Base-by-base conservation (phyloP, 2,888 invertebrate species). In the Apodemia zela region DNA sequence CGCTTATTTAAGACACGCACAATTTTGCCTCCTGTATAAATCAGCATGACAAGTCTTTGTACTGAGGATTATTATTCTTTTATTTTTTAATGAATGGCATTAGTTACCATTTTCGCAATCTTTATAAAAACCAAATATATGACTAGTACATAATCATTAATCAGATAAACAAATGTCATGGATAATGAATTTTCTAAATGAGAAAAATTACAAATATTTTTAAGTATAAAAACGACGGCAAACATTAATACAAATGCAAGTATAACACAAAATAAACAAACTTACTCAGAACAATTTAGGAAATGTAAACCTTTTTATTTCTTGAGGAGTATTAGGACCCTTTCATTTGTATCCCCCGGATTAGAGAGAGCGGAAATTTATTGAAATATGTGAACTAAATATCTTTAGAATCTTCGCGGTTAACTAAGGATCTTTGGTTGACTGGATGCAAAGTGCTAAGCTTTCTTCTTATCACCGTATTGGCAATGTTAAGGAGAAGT, bases 71-170 rank as follows among this genome's bases (percentile, higher is more conserved):
- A 45, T 45, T 45, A n/a, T 45, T 51, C 8, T 49, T 29, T 5
- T 15, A 54, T 25, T 54, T 15, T 54, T 54, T 11, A 54, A 25
- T 25, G 51, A 54, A 54, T 54, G 25, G 54, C 54, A 54, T n/a
- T n/a, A n/a, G n/a, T 15, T 13, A 51, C 13, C 7, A 54, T 54
- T n/a, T 54, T 54, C 49, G 11, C 10, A 38, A 38, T 13, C 4
- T 38, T 38, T 13, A 4, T 38, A 18, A 18, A 21, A 54, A 51
- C 21, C n/a, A 29, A 54, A 54, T 25, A 21, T 21, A 25, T 54
- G 54, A 54, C 54, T 54, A 54, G 54, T 54, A 51, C 10, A 51
- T 25, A 15, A 54, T 54, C 57, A 29, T 21, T 25, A 15, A 54
- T 54, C 57, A 29, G n/a, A 57, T 57, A 57, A 29, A 29, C 8